Conservation (phyloP, 2,888 invertebrate species). For the Neoitamus cyanurus region DNA sequence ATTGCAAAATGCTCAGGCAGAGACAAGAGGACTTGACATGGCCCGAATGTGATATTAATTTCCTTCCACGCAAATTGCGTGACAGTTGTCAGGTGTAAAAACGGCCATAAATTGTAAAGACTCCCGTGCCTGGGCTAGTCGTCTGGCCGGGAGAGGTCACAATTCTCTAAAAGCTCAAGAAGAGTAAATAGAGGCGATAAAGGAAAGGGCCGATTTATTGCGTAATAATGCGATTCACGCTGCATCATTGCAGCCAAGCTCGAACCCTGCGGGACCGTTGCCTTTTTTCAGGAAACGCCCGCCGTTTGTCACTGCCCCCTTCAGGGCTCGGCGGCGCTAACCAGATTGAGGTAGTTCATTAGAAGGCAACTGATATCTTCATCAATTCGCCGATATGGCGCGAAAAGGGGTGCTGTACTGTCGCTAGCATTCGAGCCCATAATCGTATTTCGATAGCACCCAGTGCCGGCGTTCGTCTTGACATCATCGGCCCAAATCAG, state of each 20-base stretch:
- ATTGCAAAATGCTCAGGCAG: background rate
- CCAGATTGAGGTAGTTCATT: background rate
- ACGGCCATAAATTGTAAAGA: slow-evolving; percentile 4
- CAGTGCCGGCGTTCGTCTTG: slow-evolving; percentile 26
- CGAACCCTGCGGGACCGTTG: background rate
- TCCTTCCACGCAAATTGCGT: slow-evolving; percentile 14
- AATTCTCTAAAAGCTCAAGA: background rate
- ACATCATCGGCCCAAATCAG: background rate
- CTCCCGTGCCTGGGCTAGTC: background rate
- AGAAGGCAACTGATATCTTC: slow-evolving; percentile 34
- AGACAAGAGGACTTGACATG: background rate
- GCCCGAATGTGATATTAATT: slow-evolving; percentile 22
- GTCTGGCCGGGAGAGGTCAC: background rate
- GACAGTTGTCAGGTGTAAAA: slow-evolving; percentile 18
- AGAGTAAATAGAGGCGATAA: background rate
- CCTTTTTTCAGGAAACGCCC: background rate
- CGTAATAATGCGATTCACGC: background rate
- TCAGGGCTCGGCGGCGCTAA: background rate
- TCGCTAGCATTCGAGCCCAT: slow-evolving; percentile 11
- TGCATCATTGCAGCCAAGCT: background rate
- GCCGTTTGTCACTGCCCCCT: background rate
- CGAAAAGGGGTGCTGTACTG: slow-evolving; percentile 27
- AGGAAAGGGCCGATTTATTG: background rate
- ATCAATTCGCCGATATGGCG: slow-evolving; percentile 29
- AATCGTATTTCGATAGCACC: slow-evolving; percentile 50